Evolutionary conservation across 2,888 invertebrate genomes (phyloP).

Genomic region (Nemurella pictetii): DNA sequence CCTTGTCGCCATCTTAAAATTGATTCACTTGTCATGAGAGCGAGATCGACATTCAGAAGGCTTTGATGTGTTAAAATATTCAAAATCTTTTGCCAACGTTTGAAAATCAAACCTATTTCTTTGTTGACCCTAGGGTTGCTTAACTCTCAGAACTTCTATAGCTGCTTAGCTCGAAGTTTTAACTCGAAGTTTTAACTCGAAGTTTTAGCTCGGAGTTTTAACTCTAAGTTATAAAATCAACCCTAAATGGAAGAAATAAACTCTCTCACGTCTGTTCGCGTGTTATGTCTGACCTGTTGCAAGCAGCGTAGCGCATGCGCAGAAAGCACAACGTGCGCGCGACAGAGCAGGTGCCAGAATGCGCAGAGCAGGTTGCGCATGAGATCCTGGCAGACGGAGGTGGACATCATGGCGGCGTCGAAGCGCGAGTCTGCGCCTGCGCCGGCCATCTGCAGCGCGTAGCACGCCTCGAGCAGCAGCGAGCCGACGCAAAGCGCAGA

Average conservation of each 20-base stretch:
- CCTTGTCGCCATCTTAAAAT: too few species aligned
- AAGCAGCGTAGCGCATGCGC: constrained; percentile 47
- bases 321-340: constrained; percentile 66
- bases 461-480: not conserved
- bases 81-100: too few species aligned
- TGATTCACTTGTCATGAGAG: too few species aligned
- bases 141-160: too few species aligned
- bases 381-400: constrained; percentile 17
- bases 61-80: too few species aligned
- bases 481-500: not conserved
- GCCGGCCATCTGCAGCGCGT: not conserved
- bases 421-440: not conserved
- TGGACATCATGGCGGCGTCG: not conserved
- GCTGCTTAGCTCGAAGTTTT: too few species aligned
- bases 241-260: not conserved
- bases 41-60: too few species aligned
- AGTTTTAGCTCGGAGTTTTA: too few species aligned
- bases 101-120: too few species aligned
- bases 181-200: too few species aligned
- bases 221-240: constrained; percentile 57
- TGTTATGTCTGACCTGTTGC: not conserved
- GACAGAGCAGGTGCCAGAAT: constrained; percentile 71
- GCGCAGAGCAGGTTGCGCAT: constrained; percentile 57
- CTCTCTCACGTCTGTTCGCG: not conserved
- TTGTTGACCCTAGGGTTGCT: too few species aligned